phyloP scores from a whole-genome alignment of 1,140 invertebrate genomes.

The Cyrtorhinus lividipennis region DNA sequence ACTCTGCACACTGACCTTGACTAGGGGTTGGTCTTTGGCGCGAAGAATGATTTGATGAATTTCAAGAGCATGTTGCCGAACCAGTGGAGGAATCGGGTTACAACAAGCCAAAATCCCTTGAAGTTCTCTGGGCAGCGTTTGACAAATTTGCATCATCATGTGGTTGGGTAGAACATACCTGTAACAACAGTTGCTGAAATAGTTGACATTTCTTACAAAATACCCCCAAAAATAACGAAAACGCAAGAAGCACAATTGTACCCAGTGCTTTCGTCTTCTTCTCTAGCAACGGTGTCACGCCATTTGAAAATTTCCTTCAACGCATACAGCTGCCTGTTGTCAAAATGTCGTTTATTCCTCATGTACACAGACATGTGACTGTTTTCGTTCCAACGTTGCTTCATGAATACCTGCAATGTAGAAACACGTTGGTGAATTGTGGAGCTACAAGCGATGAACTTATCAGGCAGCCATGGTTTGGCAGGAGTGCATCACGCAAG shows the following conservation, averaged over 20 bases:
- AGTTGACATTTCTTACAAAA: no score
- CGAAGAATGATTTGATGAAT: conserved; percentile 62
- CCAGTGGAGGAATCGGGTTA: conserved; percentile 78
- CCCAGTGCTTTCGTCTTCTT: conserved; percentile 79
- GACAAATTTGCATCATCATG: conserved; percentile 82
- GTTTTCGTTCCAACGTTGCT: conserved; percentile 55
- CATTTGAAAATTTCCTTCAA: conserved; percentile 71
- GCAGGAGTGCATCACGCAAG: no score
- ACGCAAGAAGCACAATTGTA: no score
- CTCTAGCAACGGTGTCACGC: conserved; percentile 71
- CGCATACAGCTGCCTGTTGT: conserved; percentile 71
- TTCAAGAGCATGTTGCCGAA: conserved; percentile 55
- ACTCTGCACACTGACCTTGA: conserved; percentile 47
- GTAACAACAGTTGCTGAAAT: conserved; percentile 20
- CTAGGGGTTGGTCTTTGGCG: conserved; percentile 55
- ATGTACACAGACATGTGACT: conserved; percentile 59
- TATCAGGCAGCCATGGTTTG: no score
- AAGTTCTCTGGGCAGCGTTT: conserved; percentile 80
- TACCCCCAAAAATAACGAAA: no score
- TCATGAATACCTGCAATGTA: conserved; percentile 57
- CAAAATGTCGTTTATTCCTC: conserved; percentile 66
- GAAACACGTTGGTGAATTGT: conserved; percentile 7
- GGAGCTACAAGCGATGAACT: not conserved
- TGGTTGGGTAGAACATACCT: conserved; percentile 90
- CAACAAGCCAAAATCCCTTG: conserved; percentile 89